Evolutionary conservation across 1,140 invertebrate species (phyloP).

Genomic region (Brachystomella parvula): DNA sequence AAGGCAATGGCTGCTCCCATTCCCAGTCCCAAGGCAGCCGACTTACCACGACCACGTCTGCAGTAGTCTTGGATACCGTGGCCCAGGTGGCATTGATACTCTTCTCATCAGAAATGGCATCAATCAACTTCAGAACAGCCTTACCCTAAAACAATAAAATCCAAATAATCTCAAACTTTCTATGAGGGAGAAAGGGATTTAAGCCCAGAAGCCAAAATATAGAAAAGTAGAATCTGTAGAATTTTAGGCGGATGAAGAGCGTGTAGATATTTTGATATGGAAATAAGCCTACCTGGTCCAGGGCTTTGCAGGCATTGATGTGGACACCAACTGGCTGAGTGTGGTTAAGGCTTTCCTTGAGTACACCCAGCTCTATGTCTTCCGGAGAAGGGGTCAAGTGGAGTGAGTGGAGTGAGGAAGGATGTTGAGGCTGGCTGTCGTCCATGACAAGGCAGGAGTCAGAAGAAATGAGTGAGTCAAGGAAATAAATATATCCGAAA

Average conservation of each 20-base stretch:
- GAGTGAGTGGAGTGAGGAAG: conserved; percentile 86
- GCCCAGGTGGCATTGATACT: conserved; percentile 60
- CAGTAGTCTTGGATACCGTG: conserved; percentile 92
- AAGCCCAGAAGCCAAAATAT: no score
- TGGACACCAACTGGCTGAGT: conserved; percentile 83
- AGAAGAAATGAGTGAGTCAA: conserved; percentile 80
- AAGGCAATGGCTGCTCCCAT: conserved; percentile 76
- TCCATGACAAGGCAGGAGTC: conserved; percentile 84
- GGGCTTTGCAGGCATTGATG: conserved; percentile 83
- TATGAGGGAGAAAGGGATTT: background rate
- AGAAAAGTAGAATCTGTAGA: conserved; percentile 9
- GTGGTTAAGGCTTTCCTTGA: conserved; percentile 73
- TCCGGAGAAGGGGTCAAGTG: conserved; percentile 59
- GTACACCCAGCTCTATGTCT: conserved; percentile 53
- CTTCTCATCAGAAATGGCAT: conserved; percentile 93
- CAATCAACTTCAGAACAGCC: conserved; percentile 86
- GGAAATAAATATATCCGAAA: no score
- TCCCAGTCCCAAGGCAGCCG: conserved; percentile 90
- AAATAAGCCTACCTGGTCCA: conserved; percentile 69
- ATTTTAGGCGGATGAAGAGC: background rate
- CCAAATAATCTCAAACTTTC: conserved; percentile 56
- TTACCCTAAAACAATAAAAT: conserved; percentile 71
- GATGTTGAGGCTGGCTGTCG: conserved; percentile 82
- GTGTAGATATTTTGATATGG: no score
- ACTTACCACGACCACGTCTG: conserved; percentile 93